Evolutionary conservation across 2,888 invertebrate genomes (phyloP), one percentile per base, ranked within the genome.

Genomic region (Drosophila longiperda): DNA sequence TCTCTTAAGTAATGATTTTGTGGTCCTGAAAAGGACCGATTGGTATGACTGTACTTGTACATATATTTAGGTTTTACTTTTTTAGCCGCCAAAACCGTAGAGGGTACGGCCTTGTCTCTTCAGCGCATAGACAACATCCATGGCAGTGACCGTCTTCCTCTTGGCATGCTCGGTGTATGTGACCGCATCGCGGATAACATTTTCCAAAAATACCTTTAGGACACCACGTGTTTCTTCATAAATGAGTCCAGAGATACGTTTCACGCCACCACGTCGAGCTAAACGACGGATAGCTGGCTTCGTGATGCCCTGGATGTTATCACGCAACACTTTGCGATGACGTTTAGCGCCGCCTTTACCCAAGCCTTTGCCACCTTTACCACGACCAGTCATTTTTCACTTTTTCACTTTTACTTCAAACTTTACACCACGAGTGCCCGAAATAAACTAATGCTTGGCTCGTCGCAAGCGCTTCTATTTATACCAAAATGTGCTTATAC

Each of bases 161-260:
- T 97, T 97, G 42, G 97, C 97, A 91, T 97, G 97, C 91, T 97
- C 97, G 0, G 97, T 97, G 93, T 97, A 97, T 4, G 96, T 97
- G 58, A 97, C 97, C 17, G 97, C 96, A 91, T 97, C 97, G 53
- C 96, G 94, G 83, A 97, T 96, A 0, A 97, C 96, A 91, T 96
- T 97, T 92, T 97, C 97, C 69, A 97, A 94, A 91, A 97, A 98
- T 0, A 96, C 95, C 90, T 97, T 97, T 34, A 97, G 91, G 0
- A 96, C 96, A 42, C 96, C 96, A 48, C 97, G 94, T 17, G 96
- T 96, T 92, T 97, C 96, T 92, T 97, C 96, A 92, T 96, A 97
- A 73, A 97, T 96, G 57, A 96, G 92, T 0, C 96, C 96, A 15
- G 96, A 96, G 60, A 97, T 96, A 82, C 95, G 93, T 76, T 96